Conservation (phyloP, 2,113 vertebrate species). For the Phaetusa simplex region DNA sequence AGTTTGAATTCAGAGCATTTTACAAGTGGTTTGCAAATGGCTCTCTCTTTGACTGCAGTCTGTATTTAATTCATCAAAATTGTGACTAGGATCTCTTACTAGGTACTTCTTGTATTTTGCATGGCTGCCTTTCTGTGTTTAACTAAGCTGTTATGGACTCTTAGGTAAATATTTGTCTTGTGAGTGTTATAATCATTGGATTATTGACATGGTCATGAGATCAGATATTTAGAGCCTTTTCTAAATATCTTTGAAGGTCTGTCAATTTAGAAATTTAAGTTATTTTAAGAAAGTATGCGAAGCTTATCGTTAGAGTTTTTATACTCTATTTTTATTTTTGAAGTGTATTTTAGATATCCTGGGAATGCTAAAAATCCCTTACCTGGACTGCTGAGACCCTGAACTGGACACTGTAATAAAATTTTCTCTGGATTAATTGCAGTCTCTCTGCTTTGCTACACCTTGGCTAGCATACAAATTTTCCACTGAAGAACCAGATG, state of each 20-base stretch:
- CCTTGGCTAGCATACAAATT: constrained; percentile 18
- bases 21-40: background rate
- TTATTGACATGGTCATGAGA: background rate
- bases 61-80: background rate
- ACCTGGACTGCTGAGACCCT: background rate
- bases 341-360: background rate
- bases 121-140: background rate
- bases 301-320: background rate
- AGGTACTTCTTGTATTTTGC: background rate
- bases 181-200: background rate
- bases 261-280: background rate
- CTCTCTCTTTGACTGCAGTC: background rate
- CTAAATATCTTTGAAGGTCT: background rate
- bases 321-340: background rate
- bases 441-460: background rate
- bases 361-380: background rate
- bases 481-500: constrained; percentile 45
- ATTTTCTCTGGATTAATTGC: background rate
- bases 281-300: background rate
- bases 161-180: background rate
- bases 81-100: background rate
- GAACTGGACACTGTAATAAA: background rate
- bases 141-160: background rate
- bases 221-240: background rate
- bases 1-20: background rate